These are phyloP conservation scores for Arenicola marina DNA, from an alignment of 2,888 invertebrate genomes.

Conservation along the genomic window DNA sequence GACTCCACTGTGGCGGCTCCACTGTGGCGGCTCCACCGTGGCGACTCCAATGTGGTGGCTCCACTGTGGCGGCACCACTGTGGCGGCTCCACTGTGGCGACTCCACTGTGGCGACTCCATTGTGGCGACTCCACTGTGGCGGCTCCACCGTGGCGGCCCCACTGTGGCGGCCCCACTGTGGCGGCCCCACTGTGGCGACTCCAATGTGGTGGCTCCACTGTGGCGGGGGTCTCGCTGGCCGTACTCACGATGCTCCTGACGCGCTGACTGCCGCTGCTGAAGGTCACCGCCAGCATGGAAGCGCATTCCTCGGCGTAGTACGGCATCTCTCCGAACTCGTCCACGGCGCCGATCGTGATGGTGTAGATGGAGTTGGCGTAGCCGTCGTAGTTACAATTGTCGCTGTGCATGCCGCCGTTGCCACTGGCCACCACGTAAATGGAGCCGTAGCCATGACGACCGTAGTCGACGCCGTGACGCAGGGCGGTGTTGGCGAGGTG, in stretches of 20 bases:
- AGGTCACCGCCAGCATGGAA: conserved; percentile 61
- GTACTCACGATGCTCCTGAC: conserved; percentile 54
- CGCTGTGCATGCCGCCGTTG: conserved; percentile 59
- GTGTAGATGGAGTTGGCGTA: conserved; percentile 63
- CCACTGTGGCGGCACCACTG: too few relatives aligned
- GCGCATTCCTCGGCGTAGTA: conserved; percentile 62
- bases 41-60: too few relatives aligned
- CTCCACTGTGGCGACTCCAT: too few relatives aligned
- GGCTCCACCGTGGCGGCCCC: too few relatives aligned
- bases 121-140: too few relatives aligned
- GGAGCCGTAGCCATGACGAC: conserved; percentile 58
- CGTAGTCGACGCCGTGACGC: conserved; percentile 57
- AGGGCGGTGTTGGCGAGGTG: conserved; percentile 56
- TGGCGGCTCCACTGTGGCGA: too few relatives aligned
- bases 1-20: too few relatives aligned
- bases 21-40: too few relatives aligned
- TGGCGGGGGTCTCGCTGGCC: too few relatives aligned
- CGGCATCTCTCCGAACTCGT: conserved; percentile 60
- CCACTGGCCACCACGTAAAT: conserved; percentile 63
- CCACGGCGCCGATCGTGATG: conserved; percentile 61
- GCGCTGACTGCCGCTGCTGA: conserved; percentile 54
- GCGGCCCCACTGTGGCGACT: too few relatives aligned
- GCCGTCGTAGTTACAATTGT: conserved; percentile 63
- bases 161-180: too few relatives aligned
- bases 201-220: too few relatives aligned